Conservation (phyloP, 2,797 vertebrate species). For the Alauda arvensis region DNA sequence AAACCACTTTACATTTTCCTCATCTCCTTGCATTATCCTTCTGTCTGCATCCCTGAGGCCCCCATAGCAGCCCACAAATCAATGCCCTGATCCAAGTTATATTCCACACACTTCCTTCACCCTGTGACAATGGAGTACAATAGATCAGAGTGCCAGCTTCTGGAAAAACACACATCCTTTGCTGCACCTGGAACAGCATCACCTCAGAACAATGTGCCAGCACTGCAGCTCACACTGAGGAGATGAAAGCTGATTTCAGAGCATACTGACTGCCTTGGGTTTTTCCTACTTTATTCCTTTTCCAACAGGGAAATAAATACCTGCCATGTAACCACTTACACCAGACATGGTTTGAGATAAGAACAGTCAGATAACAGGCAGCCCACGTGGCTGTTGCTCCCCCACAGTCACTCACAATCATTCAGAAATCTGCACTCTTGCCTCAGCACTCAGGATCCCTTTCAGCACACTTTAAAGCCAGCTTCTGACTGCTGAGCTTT, state of each 20-base stretch:
- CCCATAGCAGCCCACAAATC: not conserved
- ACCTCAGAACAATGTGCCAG: not conserved
- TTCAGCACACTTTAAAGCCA: not conserved
- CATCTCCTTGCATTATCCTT: not conserved
- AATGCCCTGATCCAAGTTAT: not conserved
- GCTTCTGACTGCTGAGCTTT: not conserved
- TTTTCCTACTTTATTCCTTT: not conserved
- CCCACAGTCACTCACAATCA: not conserved
- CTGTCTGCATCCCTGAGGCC: not conserved
- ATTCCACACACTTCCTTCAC: not conserved
- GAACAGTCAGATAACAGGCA: not conserved
- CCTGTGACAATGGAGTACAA: rapidly evolving
- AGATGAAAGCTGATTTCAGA: not conserved
- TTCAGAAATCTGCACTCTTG: not conserved
- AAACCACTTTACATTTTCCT: not conserved
- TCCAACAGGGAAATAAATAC: not conserved
- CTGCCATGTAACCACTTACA: not conserved
- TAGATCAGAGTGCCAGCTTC: not conserved
- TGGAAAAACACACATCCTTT: not conserved
- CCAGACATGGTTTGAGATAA: not conserved
- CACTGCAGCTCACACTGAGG: not conserved
- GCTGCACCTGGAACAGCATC: not conserved
- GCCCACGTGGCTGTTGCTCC: not conserved
- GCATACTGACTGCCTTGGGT: not conserved
- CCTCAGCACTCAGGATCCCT: not conserved